These are phyloP conservation scores for Brotogeris chrysoptera DNA, from an alignment of 2,797 vertebrate genomes.

Conservation along the genomic window DNA sequence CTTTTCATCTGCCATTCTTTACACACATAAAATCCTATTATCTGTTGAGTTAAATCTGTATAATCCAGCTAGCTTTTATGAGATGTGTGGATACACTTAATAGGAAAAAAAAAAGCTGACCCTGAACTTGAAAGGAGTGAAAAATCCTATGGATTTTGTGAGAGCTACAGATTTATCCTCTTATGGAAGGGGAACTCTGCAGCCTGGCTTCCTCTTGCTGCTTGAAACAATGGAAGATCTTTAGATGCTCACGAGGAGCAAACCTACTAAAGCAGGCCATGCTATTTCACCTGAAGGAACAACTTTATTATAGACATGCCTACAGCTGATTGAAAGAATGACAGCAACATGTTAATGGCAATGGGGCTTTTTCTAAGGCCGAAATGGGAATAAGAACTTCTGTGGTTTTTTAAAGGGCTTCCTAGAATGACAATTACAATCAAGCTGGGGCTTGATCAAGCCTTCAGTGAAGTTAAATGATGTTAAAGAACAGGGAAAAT, in stretches of 20 bases:
- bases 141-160: constrained; percentile 22
- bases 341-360: background rate
- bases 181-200: background rate
- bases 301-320: background rate
- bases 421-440: background rate
- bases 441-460: background rate
- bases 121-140: constrained; percentile 20
- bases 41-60: constrained; percentile 14
- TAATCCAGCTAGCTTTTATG: constrained; percentile 37
- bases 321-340: background rate
- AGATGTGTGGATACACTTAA: constrained; percentile 2
- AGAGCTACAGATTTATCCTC: background rate
- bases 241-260: background rate
- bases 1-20: constrained; percentile 48
- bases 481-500: background rate
- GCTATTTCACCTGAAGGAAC: background rate
- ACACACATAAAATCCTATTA: constrained; percentile 23
- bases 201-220: background rate
- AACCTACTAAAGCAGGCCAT: background rate
- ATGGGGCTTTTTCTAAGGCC: background rate
- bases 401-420: background rate
- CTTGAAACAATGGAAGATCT: background rate
- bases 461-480: background rate
- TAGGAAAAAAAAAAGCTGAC: background rate
- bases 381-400: background rate